These are phyloP conservation scores for Gymnorhina tibicen DNA, from an alignment of 2,113 vertebrate species.

Conservation along the genomic window DNA sequence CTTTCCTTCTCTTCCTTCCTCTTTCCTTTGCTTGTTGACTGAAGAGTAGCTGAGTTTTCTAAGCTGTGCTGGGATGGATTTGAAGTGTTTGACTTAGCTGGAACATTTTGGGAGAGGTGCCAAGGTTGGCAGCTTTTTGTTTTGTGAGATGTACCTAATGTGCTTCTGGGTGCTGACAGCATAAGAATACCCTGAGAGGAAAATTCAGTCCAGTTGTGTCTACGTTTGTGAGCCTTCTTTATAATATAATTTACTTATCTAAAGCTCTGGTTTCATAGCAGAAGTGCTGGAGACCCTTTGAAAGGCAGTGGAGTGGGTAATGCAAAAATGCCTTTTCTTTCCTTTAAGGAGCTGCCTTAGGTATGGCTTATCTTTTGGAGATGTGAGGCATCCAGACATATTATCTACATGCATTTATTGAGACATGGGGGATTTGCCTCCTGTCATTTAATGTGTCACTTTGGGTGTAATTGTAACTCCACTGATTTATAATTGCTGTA, in stretches of 20 bases:
- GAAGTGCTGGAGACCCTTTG: not conserved
- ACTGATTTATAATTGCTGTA: not conserved
- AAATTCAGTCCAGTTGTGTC: not conserved
- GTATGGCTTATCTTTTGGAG: not conserved
- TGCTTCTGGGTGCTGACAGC: not conserved
- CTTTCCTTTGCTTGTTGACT: not conserved
- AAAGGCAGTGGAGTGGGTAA: not conserved
- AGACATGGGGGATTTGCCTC: not conserved
- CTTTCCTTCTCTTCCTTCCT: slow-evolving; percentile 8
- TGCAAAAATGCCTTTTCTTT: not conserved
- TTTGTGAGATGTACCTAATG: not conserved
- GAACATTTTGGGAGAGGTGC: not conserved
- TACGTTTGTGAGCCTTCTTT: not conserved
- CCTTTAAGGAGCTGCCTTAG: not conserved
- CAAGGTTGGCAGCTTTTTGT: not conserved
- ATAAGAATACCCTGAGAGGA: not conserved
- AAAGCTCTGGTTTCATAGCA: not conserved
- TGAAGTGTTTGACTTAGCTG: not conserved
- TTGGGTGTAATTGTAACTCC: not conserved
- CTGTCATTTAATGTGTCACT: not conserved
- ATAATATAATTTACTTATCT: not conserved
- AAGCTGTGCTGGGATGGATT: not conserved
- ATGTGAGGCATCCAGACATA: not conserved
- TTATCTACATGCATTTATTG: not conserved
- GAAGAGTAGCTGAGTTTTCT: not conserved